Evolutionary conservation across 2,888 invertebrate species (phyloP).

Genomic region (Zootermopsis nevadensis): DNA sequence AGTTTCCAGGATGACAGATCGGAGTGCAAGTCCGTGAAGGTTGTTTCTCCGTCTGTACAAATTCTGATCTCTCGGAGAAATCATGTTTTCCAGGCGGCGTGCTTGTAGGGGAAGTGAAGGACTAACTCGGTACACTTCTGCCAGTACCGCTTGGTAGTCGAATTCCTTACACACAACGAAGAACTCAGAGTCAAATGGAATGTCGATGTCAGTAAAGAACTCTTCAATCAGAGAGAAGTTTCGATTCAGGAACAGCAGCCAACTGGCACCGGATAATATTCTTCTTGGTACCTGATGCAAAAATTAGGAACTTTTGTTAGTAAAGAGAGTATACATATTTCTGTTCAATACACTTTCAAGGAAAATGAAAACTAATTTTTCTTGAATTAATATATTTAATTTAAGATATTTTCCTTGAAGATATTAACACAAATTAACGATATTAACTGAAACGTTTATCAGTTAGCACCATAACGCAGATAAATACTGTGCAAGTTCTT

Average conservation of each 20-base stretch:
- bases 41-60: background rate
- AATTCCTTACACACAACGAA: background rate
- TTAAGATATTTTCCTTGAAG: no score
- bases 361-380: no score
- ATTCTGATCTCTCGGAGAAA: background rate
- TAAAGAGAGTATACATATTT: no score
- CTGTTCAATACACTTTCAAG: no score
- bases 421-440: no score
- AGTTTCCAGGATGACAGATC: background rate
- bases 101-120: background rate
- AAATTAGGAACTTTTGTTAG: no score
- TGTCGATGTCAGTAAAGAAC: background rate
- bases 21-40: background rate
- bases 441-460: no score
- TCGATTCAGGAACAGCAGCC: background rate
- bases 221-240: background rate
- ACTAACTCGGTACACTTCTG: background rate
- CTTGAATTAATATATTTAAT: no score
- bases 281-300: background rate
- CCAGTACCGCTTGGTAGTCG: background rate
- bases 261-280: background rate
- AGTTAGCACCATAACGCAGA: no score
- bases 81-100: background rate
- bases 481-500: no score
- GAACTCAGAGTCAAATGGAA: conserved; percentile 17